Conservation (phyloP, 2,888 invertebrate species). For the Pegoplata infirma region DNA sequence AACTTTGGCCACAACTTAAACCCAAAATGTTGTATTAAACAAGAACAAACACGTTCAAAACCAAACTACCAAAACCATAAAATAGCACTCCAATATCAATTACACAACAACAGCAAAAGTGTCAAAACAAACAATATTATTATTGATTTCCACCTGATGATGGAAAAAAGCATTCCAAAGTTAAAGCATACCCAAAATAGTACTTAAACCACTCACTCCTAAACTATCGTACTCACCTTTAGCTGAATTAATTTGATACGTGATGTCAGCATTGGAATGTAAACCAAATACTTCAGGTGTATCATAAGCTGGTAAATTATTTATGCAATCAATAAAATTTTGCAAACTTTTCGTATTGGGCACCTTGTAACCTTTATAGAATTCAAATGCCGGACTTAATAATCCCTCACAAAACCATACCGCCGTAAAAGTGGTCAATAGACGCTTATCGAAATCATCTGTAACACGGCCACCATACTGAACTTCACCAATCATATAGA, state of each 20-base stretch:
- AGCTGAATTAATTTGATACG: constrained; percentile 97
- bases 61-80: background rate
- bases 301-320: constrained; percentile 89
- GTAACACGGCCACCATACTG: constrained; percentile 94
- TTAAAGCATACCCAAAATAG: background rate
- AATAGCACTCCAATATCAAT: constrained; percentile 13
- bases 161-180: background rate
- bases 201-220: background rate
- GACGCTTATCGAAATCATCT: constrained; percentile 96
- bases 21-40: no score
- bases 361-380: constrained; percentile 95
- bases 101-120: constrained; percentile 6
- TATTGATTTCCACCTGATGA: constrained; percentile 2
- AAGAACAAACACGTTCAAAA: no score
- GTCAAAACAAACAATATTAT: constrained; percentile 23
- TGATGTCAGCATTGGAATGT: constrained; percentile 97
- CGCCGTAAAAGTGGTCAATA: constrained; percentile 94
- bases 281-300: constrained; percentile 98
- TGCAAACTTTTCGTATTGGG: constrained; percentile 90
- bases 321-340: constrained; percentile 91
- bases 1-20: background rate
- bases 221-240: constrained; percentile 81
- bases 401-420: constrained; percentile 97
- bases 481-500: constrained; percentile 98
- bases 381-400: constrained; percentile 92